A percentile compares a stretch with the other conserved stretches of the same genome.
These are phyloP conservation scores for Miniopterus natalensis DNA, from an alignment of 2,113 vertebrate species.

Conservation along the genomic window DNA sequence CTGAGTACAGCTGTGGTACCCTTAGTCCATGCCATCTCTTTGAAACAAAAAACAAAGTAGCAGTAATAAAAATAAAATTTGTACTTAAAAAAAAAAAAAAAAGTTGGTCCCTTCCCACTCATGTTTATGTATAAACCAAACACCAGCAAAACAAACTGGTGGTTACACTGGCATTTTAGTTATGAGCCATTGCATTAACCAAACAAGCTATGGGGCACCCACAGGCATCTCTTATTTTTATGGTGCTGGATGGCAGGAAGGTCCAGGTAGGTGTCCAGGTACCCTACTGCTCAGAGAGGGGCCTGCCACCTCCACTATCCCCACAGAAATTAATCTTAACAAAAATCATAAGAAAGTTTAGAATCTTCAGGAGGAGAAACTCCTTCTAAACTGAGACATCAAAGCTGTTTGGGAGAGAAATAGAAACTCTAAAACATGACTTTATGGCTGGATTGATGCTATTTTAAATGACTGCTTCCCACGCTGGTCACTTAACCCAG, in stretches of 20 bases:
- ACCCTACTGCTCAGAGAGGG: constrained; percentile 16
- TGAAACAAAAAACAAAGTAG: constrained; percentile 85
- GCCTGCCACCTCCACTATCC: background rate
- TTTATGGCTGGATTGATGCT: background rate
- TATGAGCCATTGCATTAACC: constrained; percentile 79
- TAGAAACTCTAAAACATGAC: constrained; percentile 14
- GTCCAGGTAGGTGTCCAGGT: constrained; percentile 63
- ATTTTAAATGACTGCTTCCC: constrained; percentile 40
- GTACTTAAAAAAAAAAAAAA: constrained; percentile 81
- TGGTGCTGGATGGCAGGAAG: constrained; percentile 31
- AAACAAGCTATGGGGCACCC: constrained; percentile 81
- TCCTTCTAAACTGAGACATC: constrained; percentile 22
- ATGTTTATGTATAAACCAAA: constrained; percentile 89
- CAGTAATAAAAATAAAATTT: constrained; percentile 84
- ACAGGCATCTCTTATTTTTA: constrained; percentile 76
- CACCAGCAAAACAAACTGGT: constrained; percentile 87
- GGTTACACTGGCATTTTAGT: constrained; percentile 85
- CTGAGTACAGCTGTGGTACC: constrained; percentile 64
- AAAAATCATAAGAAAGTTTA: constrained; percentile 45
- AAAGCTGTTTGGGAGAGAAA: background rate
- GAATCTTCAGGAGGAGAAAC: constrained; percentile 16
- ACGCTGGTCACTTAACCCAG: background rate
- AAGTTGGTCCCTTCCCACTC: constrained; percentile 84
- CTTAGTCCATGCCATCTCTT: constrained; percentile 79
- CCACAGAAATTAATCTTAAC: constrained; percentile 55